Base-by-base conservation (phyloP, 2,797 vertebrate species). In the Echiichthys vipera region DNA sequence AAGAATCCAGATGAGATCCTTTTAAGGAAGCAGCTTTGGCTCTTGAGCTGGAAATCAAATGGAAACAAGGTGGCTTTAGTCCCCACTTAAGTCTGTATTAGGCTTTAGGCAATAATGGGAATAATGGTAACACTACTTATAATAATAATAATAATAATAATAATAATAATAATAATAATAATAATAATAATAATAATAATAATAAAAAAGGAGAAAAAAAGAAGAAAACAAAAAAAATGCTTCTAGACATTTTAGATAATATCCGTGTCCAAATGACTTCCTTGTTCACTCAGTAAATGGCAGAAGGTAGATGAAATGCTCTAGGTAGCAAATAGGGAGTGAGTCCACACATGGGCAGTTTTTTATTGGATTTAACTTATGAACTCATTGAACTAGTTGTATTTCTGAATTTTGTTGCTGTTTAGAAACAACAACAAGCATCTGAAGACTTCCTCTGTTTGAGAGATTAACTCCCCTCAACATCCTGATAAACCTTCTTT, bases 1-100 rank as follows among this genome's bases (percentile, higher is more conserved):
- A 68, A 39, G 24, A 77, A 88, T 79, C 65, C 63, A 73, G 65
- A 87, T 67, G 74, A 78, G 37, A 59, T 81, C 90, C 91, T 92
- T 93, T 89, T 92, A 92, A 84, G 92, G 91, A 88, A 88, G 70
- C 43, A 71, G 62, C 8, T 30, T 74, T 77, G 61, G 37, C 65
- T 54, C 43, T 54, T 49, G 42, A 77, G 39, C 43, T 34, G 71
- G 24, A 46, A 59, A 64, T 66, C 36, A 59, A 77, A 77, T 20
- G 64, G 65, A 78, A 63, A 78, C 12, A 71, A 64, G 15, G 75
- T 78, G 65, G 61, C 37, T 81, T 82, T 63, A 61, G 67, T 65
- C 62, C 51, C 57, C 47, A 65, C 64, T 59, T 57, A 64, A 53
- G 45, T 54, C 43, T 55, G 17, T 43, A 36, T 34, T 71, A 17